A percentile compares a stretch with the other conserved stretches of the same genome.
phyloP scores from a whole-genome alignment of 1,140 invertebrate species.

The Bombus turneri region DNA sequence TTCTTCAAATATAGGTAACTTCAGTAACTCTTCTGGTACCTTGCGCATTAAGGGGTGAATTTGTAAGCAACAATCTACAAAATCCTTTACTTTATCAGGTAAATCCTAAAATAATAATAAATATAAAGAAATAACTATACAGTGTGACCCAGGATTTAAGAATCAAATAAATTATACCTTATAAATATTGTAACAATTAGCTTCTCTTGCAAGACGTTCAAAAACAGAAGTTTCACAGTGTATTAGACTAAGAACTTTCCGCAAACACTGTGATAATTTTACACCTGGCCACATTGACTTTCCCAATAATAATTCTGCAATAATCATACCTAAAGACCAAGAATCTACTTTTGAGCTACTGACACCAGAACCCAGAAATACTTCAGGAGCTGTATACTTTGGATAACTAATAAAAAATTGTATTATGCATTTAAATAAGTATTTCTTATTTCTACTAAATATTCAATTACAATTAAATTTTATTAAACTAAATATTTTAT shows the following conservation, averaged over 20 bases:
- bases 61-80: slow-evolving; percentile 88
- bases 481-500: slow-evolving; percentile 21
- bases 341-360: slow-evolving; percentile 91
- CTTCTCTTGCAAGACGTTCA: slow-evolving; percentile 90
- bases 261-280: slow-evolving; percentile 88
- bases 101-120: slow-evolving; percentile 81
- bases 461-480: background rate
- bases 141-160: slow-evolving; percentile 3
- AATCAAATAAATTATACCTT: slow-evolving; percentile 80
- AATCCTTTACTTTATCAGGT: slow-evolving; percentile 84
- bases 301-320: slow-evolving; percentile 89
- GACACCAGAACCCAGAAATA: slow-evolving; percentile 85
- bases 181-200: slow-evolving; percentile 87
- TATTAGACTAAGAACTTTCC: slow-evolving; percentile 89
- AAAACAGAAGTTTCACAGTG: slow-evolving; percentile 85
- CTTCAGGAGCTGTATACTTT: slow-evolving; percentile 94
- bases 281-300: slow-evolving; percentile 87
- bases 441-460: background rate
- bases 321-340: slow-evolving; percentile 95
- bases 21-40: slow-evolving; percentile 84
- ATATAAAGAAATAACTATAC: slow-evolving; percentile 61
- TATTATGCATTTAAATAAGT: slow-evolving; percentile 10
- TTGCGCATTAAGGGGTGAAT: slow-evolving; percentile 86
- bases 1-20: slow-evolving; percentile 81
- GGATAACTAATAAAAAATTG: slow-evolving; percentile 83